Base-by-base conservation (phyloP, 2,113 vertebrate genomes). In the Melanotaenia duboulayi region DNA sequence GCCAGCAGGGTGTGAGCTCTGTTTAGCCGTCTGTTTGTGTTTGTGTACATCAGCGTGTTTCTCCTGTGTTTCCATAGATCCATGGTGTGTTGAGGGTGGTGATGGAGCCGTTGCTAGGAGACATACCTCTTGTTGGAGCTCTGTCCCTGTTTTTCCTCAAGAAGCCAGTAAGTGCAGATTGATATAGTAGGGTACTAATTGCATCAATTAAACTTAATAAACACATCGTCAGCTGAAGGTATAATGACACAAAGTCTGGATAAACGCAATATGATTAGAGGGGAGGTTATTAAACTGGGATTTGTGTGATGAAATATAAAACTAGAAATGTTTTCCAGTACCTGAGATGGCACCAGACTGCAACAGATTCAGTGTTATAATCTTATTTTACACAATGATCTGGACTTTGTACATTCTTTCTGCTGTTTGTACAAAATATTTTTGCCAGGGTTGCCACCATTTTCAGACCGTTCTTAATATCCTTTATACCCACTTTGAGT, bases 101-200 rank as follows among this genome's bases (percentile, higher is more conserved):
- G 83, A 94, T 99, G 95, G 97, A 99, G 76, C 97, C 98, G 1
- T 65, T 99, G 85, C 95, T 99, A 74, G 96, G 98, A 69, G 96
- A 99, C 69, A 95, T 99, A 94, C 97, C 97, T 25, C 92, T 99
- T 11, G 88, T 99, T 60, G 98, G 98, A 89, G 97, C 97, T 5
- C 63, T 99, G 35, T 97, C 97, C 0, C 40, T 99, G 67, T 99
- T 98, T 91, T 99, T 99, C 89, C 94, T 99, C 62, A 96, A 98
- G 90, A 99, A 98, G 74, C 98, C 98, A 32, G 96, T 97, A 88
- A 96, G 95, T 93, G n/a, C 61, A 50, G 11, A 65, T 10, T 11
- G 32, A 32, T 13, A 64, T 11, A 35, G 37, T 23, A 10, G 11
- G 16, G 49, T 25, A 24, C 25, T 3, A 2, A 67, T 50, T 58